Base-by-base conservation (phyloP, 35 echinoderm and acorn worm species). In the Acanthaster planci region DNA sequence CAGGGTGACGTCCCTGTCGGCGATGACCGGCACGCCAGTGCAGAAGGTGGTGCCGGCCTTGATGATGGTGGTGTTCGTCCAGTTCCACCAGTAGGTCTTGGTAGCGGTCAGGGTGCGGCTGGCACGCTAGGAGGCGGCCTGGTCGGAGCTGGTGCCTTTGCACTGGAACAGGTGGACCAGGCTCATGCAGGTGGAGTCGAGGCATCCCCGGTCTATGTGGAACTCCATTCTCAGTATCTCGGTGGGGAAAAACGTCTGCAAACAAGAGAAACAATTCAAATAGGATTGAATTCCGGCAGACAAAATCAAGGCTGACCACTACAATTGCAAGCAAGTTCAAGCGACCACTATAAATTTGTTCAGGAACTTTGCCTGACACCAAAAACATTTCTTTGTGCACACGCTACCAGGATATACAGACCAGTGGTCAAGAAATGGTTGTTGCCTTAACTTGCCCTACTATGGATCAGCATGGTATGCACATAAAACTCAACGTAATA, bases 71-170 rank as follows among this genome's bases (percentile, higher is more conserved):
- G 14, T 17, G 79, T 81, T 52, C 14, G 18, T 18, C 79, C 79
- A 81, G 79, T 81, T 1, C 79, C 79, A 81, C 47, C 50, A 35
- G 47, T 81, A 81, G 2, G 79, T 81, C 47, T 52, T 81, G 40
- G 39, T 47, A 1, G 37, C 22, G 79, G 37, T 81, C 18, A 8
- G 5, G 7, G 21, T 81, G 29, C 6, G 40, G 5, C 1, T 2
- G 9, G 79, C 50, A 2, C 47, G 5, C 79, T 39, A 81, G 9
- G 79, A 18, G 47, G 79, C 37, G 6, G 1, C 6, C 47, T 81
- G 79, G 31, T 29, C 32, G 1, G 76, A 1, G 40, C 76, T 36
- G 19, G 21, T 36, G 31, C 35, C 32, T 15, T 78, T 78, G 76
- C 32, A 4, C 40, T 29, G 21, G 19, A 14, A 1, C 1, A 29